These are phyloP conservation scores for Periophthalmus magnuspinnatus DNA, from an alignment of 2,797 vertebrate genomes.

Conservation along the genomic window DNA sequence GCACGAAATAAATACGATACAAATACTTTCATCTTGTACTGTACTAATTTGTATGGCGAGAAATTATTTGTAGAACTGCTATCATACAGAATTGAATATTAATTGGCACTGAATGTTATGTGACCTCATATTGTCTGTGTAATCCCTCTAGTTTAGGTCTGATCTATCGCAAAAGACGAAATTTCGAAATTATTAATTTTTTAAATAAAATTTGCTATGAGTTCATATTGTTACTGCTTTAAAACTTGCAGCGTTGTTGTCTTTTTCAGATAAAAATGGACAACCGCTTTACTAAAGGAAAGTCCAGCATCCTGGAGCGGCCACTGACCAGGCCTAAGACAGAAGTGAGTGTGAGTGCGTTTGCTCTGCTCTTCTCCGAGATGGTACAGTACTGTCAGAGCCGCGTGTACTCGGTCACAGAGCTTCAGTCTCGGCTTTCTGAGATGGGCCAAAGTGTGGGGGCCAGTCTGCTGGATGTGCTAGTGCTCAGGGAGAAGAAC, in stretches of 20 bases:
- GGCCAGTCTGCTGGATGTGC: slow-evolving; percentile 84
- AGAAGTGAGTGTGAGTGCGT: slow-evolving; percentile 88
- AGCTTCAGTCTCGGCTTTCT: slow-evolving; percentile 89
- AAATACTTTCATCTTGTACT: too few species aligned
- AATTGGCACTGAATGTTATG: not conserved
- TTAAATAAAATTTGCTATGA: too few species aligned
- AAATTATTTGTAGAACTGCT: too few species aligned
- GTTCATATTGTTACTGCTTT: not conserved
- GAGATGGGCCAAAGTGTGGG: slow-evolving; percentile 91
- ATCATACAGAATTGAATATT: too few species aligned
- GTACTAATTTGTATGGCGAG: too few species aligned
- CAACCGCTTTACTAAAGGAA: slow-evolving; percentile 89
- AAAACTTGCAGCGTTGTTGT: not conserved
- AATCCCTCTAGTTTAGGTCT: too few species aligned
- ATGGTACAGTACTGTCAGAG: slow-evolving; percentile 97
- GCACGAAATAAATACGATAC: not conserved
- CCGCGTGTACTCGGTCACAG: slow-evolving; percentile 91
- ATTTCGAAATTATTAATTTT: too few species aligned
- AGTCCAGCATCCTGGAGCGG: slow-evolving; percentile 88
- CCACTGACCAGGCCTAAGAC: slow-evolving; percentile 85
- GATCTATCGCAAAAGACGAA: too few species aligned
- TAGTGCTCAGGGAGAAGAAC: slow-evolving; percentile 89
- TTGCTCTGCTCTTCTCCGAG: slow-evolving; percentile 93
- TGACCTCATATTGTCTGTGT: too few species aligned
- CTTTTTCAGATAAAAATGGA: slow-evolving; percentile 77